Conservation (phyloP, 1,140 invertebrate genomes). For the Bombus haemorrhoidalis region DNA sequence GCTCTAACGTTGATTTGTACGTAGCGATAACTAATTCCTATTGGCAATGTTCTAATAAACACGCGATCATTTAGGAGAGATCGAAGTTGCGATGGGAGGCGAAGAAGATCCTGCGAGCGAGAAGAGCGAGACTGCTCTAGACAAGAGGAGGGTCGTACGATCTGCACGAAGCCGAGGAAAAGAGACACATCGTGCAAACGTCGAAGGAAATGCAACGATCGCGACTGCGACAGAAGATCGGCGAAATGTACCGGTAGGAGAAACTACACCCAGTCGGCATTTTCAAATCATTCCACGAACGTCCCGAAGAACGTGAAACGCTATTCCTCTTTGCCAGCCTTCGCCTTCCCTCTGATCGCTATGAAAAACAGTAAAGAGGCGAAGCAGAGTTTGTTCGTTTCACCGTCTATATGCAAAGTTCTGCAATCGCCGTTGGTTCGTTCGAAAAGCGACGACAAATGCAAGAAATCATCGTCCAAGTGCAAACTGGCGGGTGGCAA, state of each 20-base stretch:
- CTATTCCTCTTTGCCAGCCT: background rate
- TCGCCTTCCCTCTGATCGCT: background rate
- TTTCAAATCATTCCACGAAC: background rate
- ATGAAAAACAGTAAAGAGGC: background rate
- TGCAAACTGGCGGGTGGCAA: background rate
- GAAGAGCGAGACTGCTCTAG: background rate
- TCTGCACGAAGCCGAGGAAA: constrained; percentile 3
- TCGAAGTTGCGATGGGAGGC: background rate
- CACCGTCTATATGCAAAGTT: background rate
- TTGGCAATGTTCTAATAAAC: background rate
- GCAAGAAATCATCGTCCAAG: background rate
- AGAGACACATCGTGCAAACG: background rate
- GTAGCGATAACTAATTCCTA: background rate
- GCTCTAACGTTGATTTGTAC: too few species aligned
- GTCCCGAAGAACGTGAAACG: background rate
- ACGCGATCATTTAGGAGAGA: background rate
- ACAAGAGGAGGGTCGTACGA: background rate
- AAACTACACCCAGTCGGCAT: constrained; percentile 18
- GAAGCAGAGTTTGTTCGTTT: background rate
- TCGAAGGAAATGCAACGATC: background rate
- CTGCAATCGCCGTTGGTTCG: background rate
- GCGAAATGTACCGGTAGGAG: constrained; percentile 17
- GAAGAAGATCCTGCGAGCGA: background rate
- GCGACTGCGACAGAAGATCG: background rate
- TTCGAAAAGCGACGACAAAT: background rate